phyloP scores from a whole-genome alignment of 2,797 vertebrate genomes.

The Poeciliopsis presidionis region DNA sequence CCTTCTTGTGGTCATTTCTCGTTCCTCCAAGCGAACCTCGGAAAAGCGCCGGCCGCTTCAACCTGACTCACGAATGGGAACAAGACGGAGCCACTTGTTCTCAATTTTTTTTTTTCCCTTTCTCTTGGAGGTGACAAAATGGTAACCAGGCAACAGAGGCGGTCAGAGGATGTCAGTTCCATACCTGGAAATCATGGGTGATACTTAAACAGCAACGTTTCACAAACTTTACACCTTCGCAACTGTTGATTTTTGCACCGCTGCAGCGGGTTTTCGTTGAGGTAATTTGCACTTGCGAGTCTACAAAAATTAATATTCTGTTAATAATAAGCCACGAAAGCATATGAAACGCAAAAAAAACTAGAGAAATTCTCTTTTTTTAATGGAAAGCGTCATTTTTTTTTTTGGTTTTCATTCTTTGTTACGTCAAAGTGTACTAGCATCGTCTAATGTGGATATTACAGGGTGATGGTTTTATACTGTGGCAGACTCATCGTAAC shows the following conservation, averaged over 20 bases:
- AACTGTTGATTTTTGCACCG: constrained; percentile 4
- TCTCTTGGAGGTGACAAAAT: constrained; percentile 49
- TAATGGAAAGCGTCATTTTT: not conserved
- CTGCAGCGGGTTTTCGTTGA: not conserved
- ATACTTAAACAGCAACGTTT: constrained; percentile 45
- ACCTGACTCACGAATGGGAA: not conserved
- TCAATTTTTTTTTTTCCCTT: not conserved
- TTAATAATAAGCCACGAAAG: not conserved
- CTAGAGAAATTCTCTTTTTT: not conserved
- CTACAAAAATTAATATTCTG: not conserved
- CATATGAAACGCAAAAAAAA: not conserved
- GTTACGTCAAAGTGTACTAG: not conserved
- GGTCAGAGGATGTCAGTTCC: constrained; percentile 21
- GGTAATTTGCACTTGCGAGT: not conserved
- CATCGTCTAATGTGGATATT: too few relatives aligned
- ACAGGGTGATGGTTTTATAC: not conserved
- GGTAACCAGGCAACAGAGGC: constrained; percentile 27
- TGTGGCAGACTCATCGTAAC: not conserved
- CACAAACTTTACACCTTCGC: constrained; percentile 23
- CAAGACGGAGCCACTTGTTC: not conserved
- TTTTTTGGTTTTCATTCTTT: too few relatives aligned
- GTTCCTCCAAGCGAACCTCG: constrained; percentile 41
- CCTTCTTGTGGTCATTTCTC: constrained; percentile 60
- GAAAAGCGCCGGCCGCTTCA: not conserved
- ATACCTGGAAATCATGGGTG: constrained; percentile 60